phyloP scores from a whole-genome alignment of 2,888 invertebrate genomes.

The Eristalis arbustorum region DNA sequence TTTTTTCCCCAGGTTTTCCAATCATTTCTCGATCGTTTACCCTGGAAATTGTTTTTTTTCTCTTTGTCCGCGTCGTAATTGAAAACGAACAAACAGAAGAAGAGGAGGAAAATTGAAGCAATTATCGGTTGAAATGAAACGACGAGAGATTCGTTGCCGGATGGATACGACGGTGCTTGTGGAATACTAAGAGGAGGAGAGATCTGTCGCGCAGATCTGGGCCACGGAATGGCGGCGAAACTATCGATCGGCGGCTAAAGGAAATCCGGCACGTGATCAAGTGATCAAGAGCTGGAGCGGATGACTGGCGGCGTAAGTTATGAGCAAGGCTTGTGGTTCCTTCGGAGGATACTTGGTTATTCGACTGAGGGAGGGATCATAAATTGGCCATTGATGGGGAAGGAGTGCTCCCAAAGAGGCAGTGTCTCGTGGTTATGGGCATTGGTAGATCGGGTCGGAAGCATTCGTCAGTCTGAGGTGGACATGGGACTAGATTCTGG shows the following conservation, averaged over 20 bases:
- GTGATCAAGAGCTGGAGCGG: not conserved
- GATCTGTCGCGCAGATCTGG: not conserved
- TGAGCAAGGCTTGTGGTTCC: not conserved
- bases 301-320: not conserved
- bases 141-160: not conserved
- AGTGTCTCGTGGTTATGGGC: no score
- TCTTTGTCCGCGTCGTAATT: constrained; percentile 1
- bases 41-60: constrained; percentile 18
- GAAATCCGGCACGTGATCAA: not conserved
- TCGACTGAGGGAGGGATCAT: not conserved
- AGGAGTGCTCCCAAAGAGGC: not conserved
- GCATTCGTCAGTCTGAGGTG: no score
- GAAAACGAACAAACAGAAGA: not conserved
- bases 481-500: no score
- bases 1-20: constrained; percentile 36
- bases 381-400: not conserved
- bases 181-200: not conserved
- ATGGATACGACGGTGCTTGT: not conserved
- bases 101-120: not conserved
- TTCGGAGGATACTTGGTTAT: not conserved
- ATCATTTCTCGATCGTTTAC: constrained; percentile 39
- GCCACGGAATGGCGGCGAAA: not conserved
- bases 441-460: no score
- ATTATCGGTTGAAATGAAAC: not conserved
- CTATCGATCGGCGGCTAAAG: not conserved